Percentiles rank a stretch among this genome's conserved stretches.
phyloP scores from a whole-genome alignment of 2,888 invertebrate species.

The Heterodera filipjevi region DNA sequence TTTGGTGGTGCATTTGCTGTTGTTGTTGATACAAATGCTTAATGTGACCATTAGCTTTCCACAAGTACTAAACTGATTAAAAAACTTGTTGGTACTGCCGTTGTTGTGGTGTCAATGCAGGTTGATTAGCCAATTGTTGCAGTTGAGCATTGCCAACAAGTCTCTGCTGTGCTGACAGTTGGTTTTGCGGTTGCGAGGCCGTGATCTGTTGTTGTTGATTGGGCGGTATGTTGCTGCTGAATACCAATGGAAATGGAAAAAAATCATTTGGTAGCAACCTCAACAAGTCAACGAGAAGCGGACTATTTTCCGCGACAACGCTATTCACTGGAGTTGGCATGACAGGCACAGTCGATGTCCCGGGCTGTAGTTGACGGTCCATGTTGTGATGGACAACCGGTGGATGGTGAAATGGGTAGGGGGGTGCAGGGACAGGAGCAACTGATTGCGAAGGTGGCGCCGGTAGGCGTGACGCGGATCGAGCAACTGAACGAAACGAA shows the following conservation, averaged over 20 bases:
- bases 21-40: conserved; percentile 8
- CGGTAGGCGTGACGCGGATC: neutral
- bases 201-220: neutral
- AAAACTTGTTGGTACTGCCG: neutral
- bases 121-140: neutral
- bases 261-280: conserved; percentile 6
- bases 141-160: neutral
- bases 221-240: neutral
- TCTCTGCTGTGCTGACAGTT: conserved; percentile 11
- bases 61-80: neutral
- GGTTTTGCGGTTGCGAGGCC: neutral
- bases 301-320: conserved; percentile 24
- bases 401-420: neutral
- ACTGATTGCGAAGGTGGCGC: neutral
- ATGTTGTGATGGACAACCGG: conserved; percentile 13
- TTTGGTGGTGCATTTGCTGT: conserved; percentile 23
- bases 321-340: neutral
- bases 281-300: conserved; percentile 23
- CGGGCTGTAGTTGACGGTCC: conserved; percentile 7
- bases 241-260: neutral
- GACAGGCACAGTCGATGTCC: neutral
- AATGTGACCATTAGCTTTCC: neutral
- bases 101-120: neutral
- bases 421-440: neutral
- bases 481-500: neutral